These are phyloP conservation scores for Smithornis capensis DNA, from an alignment of 2,113 vertebrate genomes.

Conservation along the genomic window DNA sequence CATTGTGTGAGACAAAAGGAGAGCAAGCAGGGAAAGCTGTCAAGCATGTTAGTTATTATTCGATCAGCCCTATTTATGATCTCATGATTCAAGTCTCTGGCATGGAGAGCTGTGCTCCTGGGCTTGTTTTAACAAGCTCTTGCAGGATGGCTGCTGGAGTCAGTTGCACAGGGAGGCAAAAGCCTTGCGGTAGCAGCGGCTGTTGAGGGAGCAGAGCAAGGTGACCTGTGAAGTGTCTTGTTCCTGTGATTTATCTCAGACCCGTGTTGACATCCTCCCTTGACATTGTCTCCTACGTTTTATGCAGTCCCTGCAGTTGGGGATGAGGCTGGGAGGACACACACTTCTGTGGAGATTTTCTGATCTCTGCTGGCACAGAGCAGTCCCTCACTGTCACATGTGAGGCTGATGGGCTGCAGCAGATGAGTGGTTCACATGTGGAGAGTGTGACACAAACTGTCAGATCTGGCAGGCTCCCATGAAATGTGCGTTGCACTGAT, in stretches of 20 bases:
- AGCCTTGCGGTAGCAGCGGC: accelerated
- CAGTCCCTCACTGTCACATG: accelerated
- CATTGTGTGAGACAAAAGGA: accelerated
- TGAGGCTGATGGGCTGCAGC: neutral
- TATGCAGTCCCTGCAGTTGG: neutral
- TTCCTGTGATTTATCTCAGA: neutral
- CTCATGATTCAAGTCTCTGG: neutral
- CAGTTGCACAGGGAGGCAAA: accelerated
- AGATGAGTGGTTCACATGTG: accelerated
- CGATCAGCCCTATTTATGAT: neutral
- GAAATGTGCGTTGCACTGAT: neutral
- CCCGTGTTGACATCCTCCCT: neutral
- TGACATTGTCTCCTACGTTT: neutral
- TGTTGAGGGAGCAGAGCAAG: neutral
- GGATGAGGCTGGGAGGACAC: neutral
- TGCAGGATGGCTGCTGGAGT: neutral
- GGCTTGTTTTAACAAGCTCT: neutral
- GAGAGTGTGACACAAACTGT: neutral
- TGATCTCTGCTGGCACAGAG: neutral
- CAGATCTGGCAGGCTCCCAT: neutral
- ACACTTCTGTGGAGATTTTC: neutral
- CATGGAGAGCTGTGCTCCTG: neutral
- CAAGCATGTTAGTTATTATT: neutral
- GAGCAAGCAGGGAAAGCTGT: neutral
- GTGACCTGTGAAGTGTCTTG: neutral